Evolutionary conservation across 23 tunicate species (phyloP), one percentile per base, ranked within the genome.

Genomic region (Styela plicata): DNA sequence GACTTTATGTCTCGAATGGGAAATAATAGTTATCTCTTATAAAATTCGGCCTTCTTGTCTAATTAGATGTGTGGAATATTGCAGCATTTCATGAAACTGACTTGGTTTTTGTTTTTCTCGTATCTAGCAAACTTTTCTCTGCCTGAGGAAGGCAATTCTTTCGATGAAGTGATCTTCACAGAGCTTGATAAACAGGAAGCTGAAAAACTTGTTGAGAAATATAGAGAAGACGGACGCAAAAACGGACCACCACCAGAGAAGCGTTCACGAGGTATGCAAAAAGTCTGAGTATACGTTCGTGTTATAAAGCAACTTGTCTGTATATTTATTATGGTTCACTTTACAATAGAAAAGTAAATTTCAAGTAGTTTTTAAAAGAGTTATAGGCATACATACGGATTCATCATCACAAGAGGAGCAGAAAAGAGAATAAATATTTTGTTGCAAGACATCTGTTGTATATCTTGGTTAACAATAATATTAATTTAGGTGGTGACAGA

Each of bases 221-320:
- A 94, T 81, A 85, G 87, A 33, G 80, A 75, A 16, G 99, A 94
- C 0, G 99, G 94, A 13, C 64, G 61, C 62, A 87, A 87, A 82
- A 86, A 81, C 52, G 97, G 87, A 3, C 90, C 97, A 31, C 97
- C 97, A 18, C 90, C 90, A 5, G 97, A 91, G 36, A 91, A 91
- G 73, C 68, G 97, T 34, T 1, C 81, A 5, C 68, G 81, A 44
- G n/a, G 81, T 44, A 34, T 27, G 27, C n/a, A n/a, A n/a, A n/a
- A n/a, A n/a, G n/a, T n/a, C n/a, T n/a, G n/a, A n/a, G n/a, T n/a
- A n/a, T n/a, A n/a, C n/a, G n/a, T n/a, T n/a, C n/a, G n/a, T n/a
- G n/a, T n/a, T n/a, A n/a, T n/a, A n/a, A n/a, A n/a, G n/a, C n/a
- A n/a, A n/a, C n/a, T n/a, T n/a, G n/a, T n/a, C n/a, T n/a, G n/a